Conservation (phyloP, 2,113 vertebrate genomes). For the Petrocephalus microphthalmus region DNA sequence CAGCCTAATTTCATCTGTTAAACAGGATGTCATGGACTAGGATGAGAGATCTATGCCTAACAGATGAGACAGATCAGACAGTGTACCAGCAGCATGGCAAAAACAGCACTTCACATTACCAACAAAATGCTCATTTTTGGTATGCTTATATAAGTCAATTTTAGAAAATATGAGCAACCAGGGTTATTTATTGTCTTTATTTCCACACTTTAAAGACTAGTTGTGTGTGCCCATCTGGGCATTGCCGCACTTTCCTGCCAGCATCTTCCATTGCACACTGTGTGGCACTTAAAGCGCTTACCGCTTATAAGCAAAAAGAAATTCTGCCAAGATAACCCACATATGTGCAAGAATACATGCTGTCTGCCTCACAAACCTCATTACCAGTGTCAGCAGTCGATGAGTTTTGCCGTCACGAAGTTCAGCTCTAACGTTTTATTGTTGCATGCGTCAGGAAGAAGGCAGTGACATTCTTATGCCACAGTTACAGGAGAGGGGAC, state of each 20-base stretch:
- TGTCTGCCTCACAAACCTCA: neutral
- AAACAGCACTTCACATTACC: neutral
- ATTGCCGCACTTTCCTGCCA: neutral
- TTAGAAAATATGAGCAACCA: neutral
- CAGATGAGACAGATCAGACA: neutral
- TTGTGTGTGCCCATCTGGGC: neutral
- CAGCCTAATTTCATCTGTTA: neutral
- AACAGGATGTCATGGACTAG: neutral
- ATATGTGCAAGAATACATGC: neutral
- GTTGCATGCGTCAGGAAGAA: neutral
- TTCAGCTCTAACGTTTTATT: neutral
- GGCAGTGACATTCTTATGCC: neutral
- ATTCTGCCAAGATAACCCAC: neutral
- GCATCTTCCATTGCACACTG: neutral
- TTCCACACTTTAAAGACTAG: neutral
- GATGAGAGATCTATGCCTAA: neutral
- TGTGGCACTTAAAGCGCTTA: neutral
- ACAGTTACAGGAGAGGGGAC: neutral
- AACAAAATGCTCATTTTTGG: neutral
- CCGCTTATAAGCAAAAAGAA: neutral
- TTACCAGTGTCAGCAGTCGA: neutral
- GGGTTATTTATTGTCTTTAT: neutral
- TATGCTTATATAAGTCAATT: neutral
- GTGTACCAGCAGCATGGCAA: neutral
- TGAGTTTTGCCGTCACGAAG: neutral